These are phyloP conservation scores for Ovis canadensis DNA, from an alignment of 2,113 vertebrate species.

Conservation along the genomic window DNA sequence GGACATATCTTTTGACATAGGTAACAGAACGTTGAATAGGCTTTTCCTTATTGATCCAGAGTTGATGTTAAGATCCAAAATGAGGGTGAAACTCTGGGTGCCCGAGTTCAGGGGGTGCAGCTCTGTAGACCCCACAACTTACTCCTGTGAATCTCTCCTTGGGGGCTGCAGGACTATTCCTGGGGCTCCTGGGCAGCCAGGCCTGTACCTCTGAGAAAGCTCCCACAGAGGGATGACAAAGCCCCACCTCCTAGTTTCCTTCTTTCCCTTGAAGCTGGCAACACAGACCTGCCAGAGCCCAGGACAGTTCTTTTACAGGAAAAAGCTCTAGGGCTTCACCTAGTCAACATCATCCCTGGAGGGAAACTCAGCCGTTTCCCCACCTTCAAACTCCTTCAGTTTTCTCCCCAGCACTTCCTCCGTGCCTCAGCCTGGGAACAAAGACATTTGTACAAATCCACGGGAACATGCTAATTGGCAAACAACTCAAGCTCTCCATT, in stretches of 20 bases:
- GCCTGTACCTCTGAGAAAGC: neutral
- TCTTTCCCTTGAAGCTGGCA: neutral
- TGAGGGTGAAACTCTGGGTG: neutral
- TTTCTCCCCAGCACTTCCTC: neutral
- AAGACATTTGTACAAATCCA: slow-evolving; percentile 24
- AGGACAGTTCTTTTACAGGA: neutral
- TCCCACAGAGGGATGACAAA: neutral
- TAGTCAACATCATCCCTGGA: neutral
- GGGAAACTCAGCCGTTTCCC: neutral
- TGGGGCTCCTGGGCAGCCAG: neutral
- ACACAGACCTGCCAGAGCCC: neutral
- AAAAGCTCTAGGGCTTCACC: slow-evolving; percentile 27
- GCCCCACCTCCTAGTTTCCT: neutral
- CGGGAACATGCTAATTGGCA: slow-evolving; percentile 52
- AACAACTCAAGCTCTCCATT: neutral
- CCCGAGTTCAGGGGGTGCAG: neutral
- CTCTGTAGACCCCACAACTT: neutral
- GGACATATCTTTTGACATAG: neutral
- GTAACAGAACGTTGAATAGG: neutral
- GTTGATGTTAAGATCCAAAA: neutral
- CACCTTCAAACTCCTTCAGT: slow-evolving; percentile 24
- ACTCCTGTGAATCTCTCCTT: neutral
- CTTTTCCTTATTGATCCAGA: neutral
- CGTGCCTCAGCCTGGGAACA: slow-evolving; percentile 2
- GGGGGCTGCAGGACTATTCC: neutral